phyloP scores from a whole-genome alignment of 2,888 invertebrate genomes.

The Troides helena region DNA sequence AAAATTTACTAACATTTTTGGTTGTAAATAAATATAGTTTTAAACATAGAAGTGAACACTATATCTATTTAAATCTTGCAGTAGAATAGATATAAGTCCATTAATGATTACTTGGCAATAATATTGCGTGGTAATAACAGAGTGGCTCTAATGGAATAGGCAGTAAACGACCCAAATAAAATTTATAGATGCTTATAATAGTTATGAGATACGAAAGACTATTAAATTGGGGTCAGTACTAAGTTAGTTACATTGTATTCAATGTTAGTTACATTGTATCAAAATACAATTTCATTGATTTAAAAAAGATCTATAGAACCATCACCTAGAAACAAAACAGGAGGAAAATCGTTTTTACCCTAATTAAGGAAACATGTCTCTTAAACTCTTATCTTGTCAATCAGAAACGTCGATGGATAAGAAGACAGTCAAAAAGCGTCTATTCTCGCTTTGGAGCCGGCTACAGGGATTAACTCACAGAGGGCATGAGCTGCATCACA shows the following conservation, averaged over 20 bases:
- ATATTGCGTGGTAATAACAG: constrained; percentile 19
- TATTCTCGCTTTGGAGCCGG: constrained; percentile 73
- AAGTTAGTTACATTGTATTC: neutral
- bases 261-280: neutral
- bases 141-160: constrained; percentile 21
- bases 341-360: no score
- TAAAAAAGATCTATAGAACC: no score
- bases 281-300: neutral
- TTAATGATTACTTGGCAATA: constrained; percentile 7
- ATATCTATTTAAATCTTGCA: neutral
- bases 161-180: constrained; percentile 16
- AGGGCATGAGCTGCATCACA: constrained; percentile 67
- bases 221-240: constrained; percentile 4
- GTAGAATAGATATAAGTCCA: neutral
- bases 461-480: constrained; percentile 68
- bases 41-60: no score
- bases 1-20: no score
- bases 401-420: constrained; percentile 47
- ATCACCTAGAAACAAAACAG: no score
- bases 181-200: constrained; percentile 11
- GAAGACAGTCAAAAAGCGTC: constrained; percentile 60
- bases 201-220: constrained; percentile 15
- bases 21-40: no score
- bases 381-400: constrained; percentile 33
- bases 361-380: neutral